phyloP scores from a whole-genome alignment of 2,113 vertebrate genomes.

The Zosterops lateralis region DNA sequence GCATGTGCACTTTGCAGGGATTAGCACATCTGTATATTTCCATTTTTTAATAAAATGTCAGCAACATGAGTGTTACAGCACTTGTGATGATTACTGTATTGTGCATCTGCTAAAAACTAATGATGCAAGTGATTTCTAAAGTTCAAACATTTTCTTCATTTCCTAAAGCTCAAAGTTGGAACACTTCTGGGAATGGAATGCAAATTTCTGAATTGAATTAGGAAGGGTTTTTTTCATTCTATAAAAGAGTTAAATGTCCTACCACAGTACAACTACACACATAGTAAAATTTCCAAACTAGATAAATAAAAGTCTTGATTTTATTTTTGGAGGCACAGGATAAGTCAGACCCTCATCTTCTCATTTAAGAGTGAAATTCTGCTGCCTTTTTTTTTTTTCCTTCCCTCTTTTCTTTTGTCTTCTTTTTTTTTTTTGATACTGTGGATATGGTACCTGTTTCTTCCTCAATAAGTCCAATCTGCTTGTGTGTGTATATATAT shows the following conservation, averaged over 20 bases:
- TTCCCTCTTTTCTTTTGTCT: not conserved
- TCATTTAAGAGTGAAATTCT: not conserved
- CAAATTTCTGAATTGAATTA: constrained; percentile 50
- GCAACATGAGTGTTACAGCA: constrained; percentile 33
- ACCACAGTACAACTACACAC: not conserved
- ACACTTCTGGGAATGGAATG: constrained; percentile 64
- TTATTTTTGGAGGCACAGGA: not conserved
- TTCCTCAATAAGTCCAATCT: not conserved
- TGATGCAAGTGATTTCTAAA: constrained; percentile 51
- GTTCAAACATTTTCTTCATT: constrained; percentile 47
- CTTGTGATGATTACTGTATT: constrained; percentile 53
- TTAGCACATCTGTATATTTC: constrained; percentile 23
- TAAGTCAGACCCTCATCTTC: not conserved
- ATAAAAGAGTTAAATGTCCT: not conserved
- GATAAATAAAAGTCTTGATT: not conserved
- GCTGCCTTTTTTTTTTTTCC: not conserved
- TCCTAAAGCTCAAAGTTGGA: constrained; percentile 52
- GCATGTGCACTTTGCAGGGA: constrained; percentile 12
- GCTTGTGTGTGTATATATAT: not conserved
- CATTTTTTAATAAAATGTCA: constrained; percentile 37
- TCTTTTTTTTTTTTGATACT: not conserved
- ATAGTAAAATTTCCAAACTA: not conserved
- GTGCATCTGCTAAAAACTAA: constrained; percentile 46
- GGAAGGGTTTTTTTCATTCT: not conserved
- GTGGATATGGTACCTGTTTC: not conserved